Conservation (phyloP, 2,113 vertebrate species). For the Alexandromys fortis region DNA sequence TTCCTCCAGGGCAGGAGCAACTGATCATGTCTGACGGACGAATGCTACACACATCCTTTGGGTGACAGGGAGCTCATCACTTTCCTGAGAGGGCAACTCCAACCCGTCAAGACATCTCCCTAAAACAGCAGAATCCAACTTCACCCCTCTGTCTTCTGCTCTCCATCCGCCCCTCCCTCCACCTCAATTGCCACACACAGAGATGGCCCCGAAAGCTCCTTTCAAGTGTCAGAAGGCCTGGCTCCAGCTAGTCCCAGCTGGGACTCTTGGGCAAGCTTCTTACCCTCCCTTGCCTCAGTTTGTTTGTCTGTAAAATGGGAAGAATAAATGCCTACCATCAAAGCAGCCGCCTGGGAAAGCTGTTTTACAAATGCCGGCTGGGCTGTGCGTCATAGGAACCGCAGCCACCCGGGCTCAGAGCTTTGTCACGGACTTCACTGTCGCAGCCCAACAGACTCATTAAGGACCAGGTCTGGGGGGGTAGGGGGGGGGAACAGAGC, state of each 20-base stretch:
- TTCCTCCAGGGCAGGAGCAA: not conserved
- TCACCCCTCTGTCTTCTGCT: not conserved
- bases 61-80: not conserved
- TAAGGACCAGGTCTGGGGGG: not conserved
- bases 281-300: not conserved
- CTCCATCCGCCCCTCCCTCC: not conserved
- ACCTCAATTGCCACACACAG: not conserved
- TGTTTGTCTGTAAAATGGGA: slow-evolving; percentile 24
- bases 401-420: rapidly evolving
- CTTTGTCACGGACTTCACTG: not conserved
- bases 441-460: not conserved
- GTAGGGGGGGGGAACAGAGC: too few species aligned
- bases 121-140: not conserved
- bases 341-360: not conserved
- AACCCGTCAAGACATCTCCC: not conserved
- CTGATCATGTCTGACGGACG: not conserved
- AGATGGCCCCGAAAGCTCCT: not conserved
- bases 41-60: not conserved
- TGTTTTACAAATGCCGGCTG: not conserved
- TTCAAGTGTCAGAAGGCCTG: not conserved
- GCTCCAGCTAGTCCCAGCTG: not conserved
- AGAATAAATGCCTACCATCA: not conserved
- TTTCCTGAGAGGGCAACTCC: not conserved
- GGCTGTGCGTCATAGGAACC: not conserved
- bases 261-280: not conserved